phyloP scores from a whole-genome alignment of 2,113 vertebrate species.

The Pelusios castaneus region DNA sequence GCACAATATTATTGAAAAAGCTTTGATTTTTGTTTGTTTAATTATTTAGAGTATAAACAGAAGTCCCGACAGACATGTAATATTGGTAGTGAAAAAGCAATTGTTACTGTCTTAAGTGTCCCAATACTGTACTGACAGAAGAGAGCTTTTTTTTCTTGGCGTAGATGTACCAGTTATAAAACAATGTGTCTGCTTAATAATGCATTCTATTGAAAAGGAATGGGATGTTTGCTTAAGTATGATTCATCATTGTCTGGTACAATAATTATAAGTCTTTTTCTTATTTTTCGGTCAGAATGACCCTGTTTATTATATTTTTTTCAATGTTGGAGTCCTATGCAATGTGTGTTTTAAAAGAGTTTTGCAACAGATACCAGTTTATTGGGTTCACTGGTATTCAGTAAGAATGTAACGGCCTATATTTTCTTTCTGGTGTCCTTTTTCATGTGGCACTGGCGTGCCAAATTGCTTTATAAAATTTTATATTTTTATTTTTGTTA shows the following conservation, averaged over 20 bases:
- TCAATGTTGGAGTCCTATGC: not conserved
- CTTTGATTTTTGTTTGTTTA: not conserved
- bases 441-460: not conserved
- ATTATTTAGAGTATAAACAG: not conserved
- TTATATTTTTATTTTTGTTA: not conserved
- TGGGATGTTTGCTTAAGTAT: constrained; percentile 40
- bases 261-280: constrained; percentile 53
- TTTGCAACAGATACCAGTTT: not conserved
- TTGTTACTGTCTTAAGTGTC: not conserved
- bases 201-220: constrained; percentile 33
- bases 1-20: not conserved
- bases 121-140: not conserved
- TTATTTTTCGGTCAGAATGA: constrained; percentile 59
- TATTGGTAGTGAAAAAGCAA: not conserved
- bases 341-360: constrained; percentile 12
- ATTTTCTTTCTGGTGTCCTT: not conserved
- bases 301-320: constrained; percentile 52
- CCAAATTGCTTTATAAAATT: not conserved
- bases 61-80: not conserved
- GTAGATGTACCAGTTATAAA: constrained; percentile 10
- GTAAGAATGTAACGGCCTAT: not conserved
- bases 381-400: constrained; percentile 7
- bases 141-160: not conserved
- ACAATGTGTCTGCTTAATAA: constrained; percentile 51
- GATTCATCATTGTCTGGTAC: constrained; percentile 56